Evolutionary conservation across 2,888 invertebrate genomes (phyloP).

Genomic region (Rhagonycha lutea): DNA sequence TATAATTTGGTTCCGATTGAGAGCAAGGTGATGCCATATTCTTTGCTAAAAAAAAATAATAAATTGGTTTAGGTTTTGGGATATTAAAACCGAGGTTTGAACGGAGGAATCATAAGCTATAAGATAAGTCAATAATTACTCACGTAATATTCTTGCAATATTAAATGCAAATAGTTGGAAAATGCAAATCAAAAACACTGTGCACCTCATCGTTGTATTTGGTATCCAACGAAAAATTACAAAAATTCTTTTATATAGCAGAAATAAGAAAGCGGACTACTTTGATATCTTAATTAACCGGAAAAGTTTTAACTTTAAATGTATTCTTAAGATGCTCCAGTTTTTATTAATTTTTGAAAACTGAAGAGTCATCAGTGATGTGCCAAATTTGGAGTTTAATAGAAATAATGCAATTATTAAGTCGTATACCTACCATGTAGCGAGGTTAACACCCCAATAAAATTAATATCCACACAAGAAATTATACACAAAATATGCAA

Average conservation of each 20-base stretch:
- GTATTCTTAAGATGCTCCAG: background rate
- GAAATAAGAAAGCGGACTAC: background rate
- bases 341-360: no score
- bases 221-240: no score
- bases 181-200: background rate
- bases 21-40: no score
- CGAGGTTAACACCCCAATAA: background rate
- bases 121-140: background rate
- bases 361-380: no score
- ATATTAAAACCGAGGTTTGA: no score
- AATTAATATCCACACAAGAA: background rate
- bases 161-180: background rate
- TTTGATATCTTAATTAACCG: background rate
- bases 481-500: background rate
- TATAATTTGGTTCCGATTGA: no score
- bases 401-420: no score
- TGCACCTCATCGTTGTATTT: background rate
- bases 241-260: no score
- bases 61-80: no score
- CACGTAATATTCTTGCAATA: background rate
- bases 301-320: background rate
- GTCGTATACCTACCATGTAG: background rate
- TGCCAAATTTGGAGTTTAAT: no score
- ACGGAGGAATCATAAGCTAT: background rate
- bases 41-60: no score